Evolutionary conservation across 92 coral and sea anemone genomes (phyloP).

Genomic region (Plumapathes pennacea): DNA sequence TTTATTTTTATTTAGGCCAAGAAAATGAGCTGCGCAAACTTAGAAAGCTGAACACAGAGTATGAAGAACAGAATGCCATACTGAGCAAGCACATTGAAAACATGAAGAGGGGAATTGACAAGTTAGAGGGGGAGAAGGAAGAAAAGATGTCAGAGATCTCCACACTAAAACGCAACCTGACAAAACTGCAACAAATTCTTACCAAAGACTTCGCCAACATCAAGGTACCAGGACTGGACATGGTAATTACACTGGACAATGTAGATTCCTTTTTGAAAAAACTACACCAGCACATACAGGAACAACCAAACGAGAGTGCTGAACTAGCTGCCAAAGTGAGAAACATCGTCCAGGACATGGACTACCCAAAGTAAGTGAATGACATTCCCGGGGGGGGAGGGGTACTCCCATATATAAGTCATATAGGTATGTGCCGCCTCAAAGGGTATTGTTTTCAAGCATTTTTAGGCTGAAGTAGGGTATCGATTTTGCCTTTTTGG

Average conservation of each 20-base stretch:
- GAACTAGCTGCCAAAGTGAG: conserved; percentile 74
- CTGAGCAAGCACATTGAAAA: conserved; percentile 98
- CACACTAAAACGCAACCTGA: conserved; percentile 69
- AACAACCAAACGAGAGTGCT: conserved; percentile 75
- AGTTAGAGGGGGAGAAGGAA: conserved; percentile 89
- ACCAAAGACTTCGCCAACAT: conserved; percentile 69
- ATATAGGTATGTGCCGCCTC: no score
- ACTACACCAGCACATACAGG: conserved; percentile 80
- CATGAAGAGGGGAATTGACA: conserved; percentile 97
- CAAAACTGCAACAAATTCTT: conserved; percentile 79
- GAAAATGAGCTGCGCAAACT: conserved; percentile 95
- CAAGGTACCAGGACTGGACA: conserved; percentile 73
- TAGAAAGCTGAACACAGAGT: conserved; percentile 94
- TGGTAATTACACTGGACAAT: conserved; percentile 55
- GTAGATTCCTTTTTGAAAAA: conserved; percentile 83
- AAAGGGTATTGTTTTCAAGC: no score
- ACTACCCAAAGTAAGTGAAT: conserved; percentile 83
- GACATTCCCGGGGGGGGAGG: no score
- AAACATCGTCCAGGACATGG: conserved; percentile 63
- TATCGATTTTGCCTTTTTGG: no score
- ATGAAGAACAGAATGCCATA: conserved; percentile 99
- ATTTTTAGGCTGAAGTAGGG: no score
- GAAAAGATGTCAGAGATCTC: conserved; percentile 81
- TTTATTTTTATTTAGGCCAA: conserved; percentile 61
- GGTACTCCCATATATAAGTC: no score